Base-by-base conservation (phyloP, 2,113 vertebrate species). In the Junco hyemalis region DNA sequence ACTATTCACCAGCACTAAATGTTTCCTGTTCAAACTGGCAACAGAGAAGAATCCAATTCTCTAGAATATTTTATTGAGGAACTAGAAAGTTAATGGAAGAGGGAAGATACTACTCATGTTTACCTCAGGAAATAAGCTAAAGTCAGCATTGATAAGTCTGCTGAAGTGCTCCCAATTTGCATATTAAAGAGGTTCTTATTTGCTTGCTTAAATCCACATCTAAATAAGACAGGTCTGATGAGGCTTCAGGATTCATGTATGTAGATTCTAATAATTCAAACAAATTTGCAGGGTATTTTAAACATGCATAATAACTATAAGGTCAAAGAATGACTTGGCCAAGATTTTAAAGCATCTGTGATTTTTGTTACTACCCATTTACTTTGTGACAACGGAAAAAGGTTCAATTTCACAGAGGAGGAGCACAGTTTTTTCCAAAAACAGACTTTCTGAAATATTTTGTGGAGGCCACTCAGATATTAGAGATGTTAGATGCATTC, bases 1-100 rank as follows among this genome's bases (percentile, higher is more conserved):
- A 54, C 71, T 57, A 93, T 88, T 88, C 45, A 57, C 54, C 17
- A 35, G 47, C 18, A 81, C 33, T 86, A 83, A 92, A 86, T 83
- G 64, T 70, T 95, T 95, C 91, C 82, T 92, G 47, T 61, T 92
- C 54, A 44, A 59, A 92, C 11, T 18, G 7, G 92, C 60, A 95
- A 77, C n/a, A 69, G 68, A 88, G 40, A 70, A 78, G 31, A 70
- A 70, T 40, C 79, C 77, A 68, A 66, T 71, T 76, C n/a, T 80
- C 70, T 53, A 4, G 6, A 22, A 47, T 40, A 47, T 73, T 88
- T 90, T 90, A 86, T 36, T 54, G 50, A 83, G 50, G 42, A 93
- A 11, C 47, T 73, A 24, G 40, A 74, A 88, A 86, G 54, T 33
- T 92, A 77, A 73, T 94, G 50, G 88, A 35, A 93, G 76, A 59